Evolutionary conservation across 2,113 vertebrate genomes (phyloP).

Genomic region (Lamprologus speciosus): DNA sequence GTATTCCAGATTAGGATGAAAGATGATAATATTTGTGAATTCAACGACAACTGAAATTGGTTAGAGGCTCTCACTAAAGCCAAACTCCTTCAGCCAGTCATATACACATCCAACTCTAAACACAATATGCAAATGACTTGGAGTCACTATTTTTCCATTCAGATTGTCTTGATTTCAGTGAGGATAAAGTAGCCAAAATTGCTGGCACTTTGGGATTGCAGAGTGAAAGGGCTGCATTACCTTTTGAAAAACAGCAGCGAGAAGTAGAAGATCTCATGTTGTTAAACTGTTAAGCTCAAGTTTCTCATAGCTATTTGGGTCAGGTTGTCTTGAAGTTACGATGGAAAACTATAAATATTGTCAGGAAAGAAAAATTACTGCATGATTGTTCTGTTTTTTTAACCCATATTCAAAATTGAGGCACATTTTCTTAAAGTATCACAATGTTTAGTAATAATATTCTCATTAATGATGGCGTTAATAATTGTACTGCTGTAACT

Average conservation of each 20-base stretch:
- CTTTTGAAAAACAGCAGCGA: background rate
- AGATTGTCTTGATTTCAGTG: background rate
- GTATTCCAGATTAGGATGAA: background rate
- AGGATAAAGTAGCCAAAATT: background rate
- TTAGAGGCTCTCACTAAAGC: background rate
- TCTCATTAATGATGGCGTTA: background rate
- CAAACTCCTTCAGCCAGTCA: background rate
- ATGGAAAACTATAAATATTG: background rate
- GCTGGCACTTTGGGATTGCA: background rate
- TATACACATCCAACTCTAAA: constrained; percentile 11
- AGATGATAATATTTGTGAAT: constrained; percentile 60
- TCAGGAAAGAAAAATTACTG: background rate
- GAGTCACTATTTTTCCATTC: background rate
- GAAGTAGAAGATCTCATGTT: background rate
- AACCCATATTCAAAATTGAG: background rate
- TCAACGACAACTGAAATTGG: constrained; percentile 68
- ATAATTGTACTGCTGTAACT: background rate
- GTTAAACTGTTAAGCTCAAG: background rate
- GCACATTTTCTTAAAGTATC: background rate
- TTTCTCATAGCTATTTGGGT: background rate
- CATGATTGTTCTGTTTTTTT: background rate
- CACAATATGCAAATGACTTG: constrained; percentile 31
- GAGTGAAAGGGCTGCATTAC: background rate
- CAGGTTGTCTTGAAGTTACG: background rate
- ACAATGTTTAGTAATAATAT: background rate